Evolutionary conservation across 1,140 invertebrate species (phyloP), one percentile per base, ranked within the genome.

Genomic region (Gyrodactylus bullatarudis): DNA sequence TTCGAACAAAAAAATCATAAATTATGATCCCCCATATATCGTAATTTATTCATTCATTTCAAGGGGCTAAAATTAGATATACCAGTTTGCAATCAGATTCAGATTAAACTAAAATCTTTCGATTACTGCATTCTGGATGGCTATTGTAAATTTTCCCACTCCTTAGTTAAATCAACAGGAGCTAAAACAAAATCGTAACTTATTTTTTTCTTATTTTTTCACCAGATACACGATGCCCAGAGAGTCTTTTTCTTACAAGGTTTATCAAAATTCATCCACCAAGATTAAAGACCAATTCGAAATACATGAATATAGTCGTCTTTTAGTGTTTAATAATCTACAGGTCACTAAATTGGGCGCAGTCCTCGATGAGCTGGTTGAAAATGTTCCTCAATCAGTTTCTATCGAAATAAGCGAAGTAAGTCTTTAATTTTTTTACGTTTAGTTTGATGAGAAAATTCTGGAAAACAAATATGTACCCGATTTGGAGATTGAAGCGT

Each of bases 1-100:
- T 25, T 76, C 76, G 72, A 69, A 76, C 74, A 68, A 76, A 74
- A 54, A 74, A 8, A 34, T 21, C 22, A 73, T 24, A 16, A 73
- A 75, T 72, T 72, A 68, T 26, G 74, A 75, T 25, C 23, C 25
- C 23, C 74, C 70, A 27, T 72, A 23, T 74, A 68, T 75, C 34
- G 74, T 72, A 8, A 54, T 72, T 20, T 75, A 68, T 20, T 75
- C 74, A 20, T 54, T 26, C 16, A 73, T 69, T 21, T 26, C 74
- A 34, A 25, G 24, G n/a, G n/a, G n/a, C 8, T n/a, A 54, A 54
- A 54, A 54, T n/a, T 54, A 54, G 34, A 54, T n/a, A 54, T 54
- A 54, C 34, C 34, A n/a, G 8, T 54, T 16, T 54, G 34, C 34
- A 54, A 54, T 54, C 8, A 54, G 34, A 54, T n/a, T 8, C 34